Conservation (phyloP, 2,797 vertebrate species). For the Clarias fuscus region DNA sequence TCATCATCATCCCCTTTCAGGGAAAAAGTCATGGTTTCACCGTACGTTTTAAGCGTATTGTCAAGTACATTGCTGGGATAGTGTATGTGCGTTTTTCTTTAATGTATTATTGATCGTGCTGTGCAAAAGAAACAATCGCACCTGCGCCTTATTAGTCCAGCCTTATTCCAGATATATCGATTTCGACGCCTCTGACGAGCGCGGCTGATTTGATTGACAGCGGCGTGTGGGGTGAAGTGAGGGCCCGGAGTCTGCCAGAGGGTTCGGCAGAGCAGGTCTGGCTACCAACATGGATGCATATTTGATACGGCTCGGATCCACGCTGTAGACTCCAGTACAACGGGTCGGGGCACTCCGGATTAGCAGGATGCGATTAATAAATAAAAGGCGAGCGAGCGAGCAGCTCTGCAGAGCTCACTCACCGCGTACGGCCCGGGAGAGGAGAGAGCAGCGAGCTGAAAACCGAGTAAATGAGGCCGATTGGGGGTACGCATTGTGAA, state of each 20-base stretch:
- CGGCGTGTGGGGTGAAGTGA: slow-evolving; percentile 41
- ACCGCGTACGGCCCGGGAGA: slow-evolving; percentile 19
- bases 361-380: slow-evolving; percentile 57
- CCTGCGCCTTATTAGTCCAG: slow-evolving; percentile 13
- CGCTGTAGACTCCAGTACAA: slow-evolving; percentile 48
- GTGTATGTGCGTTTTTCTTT: background rate
- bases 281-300: slow-evolving; percentile 58
- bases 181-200: slow-evolving; percentile 41
- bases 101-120: background rate
- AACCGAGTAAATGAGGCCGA: slow-evolving; percentile 1
- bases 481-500: background rate
- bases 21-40: background rate
- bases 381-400: slow-evolving; percentile 47
- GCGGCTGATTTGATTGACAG: slow-evolving; percentile 48
- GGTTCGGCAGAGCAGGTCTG: slow-evolving; percentile 42
- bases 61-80: background rate
- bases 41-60: background rate
- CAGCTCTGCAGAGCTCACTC: slow-evolving; percentile 28
- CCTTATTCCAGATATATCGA: slow-evolving; percentile 41
- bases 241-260: slow-evolving; percentile 29
- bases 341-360: slow-evolving; percentile 51
- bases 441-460: background rate
- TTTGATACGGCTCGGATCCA: slow-evolving; percentile 54
- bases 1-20: background rate
- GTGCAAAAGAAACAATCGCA: background rate